Percentiles rank a stretch among this genome's conserved stretches.
Evolutionary conservation across 2,797 vertebrate genomes (phyloP).

Genomic region (Protosalanx chinensis): DNA sequence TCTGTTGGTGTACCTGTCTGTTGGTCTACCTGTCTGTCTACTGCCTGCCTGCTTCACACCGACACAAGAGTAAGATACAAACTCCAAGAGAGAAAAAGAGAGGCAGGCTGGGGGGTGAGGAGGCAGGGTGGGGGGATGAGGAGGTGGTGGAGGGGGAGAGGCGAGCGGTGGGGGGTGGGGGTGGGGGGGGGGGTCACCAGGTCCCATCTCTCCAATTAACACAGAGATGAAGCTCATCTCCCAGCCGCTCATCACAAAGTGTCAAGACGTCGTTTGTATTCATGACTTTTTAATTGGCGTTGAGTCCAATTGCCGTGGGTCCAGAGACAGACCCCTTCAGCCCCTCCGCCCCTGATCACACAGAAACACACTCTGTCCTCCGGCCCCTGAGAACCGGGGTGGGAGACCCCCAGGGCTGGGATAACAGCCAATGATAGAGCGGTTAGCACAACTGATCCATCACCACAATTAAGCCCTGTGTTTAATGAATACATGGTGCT

Average conservation of each 20-base stretch:
- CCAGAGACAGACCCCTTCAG: background rate
- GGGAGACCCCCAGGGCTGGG: background rate
- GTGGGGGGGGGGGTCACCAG: too few relatives aligned
- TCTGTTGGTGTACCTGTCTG: too few relatives aligned
- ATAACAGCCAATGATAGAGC: background rate
- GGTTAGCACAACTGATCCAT: background rate
- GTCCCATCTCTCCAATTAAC: background rate
- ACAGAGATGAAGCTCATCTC: background rate
- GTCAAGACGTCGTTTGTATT: background rate
- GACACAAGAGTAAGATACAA: too few relatives aligned
- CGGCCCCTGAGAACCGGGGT: background rate
- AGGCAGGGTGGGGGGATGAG: background rate
- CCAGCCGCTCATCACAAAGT: background rate
- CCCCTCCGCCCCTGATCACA: background rate
- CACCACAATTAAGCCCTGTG: background rate
- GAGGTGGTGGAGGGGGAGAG: background rate
- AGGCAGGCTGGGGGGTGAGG: too few relatives aligned
- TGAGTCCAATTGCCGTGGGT: background rate
- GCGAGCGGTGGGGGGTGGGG: too few relatives aligned
- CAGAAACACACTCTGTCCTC: background rate
- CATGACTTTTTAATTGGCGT: background rate
- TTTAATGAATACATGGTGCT: constrained; percentile 12
- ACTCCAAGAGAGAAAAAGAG: too few relatives aligned
- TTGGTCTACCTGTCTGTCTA: too few relatives aligned
- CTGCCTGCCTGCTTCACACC: too few relatives aligned